A percentile compares a stretch with the other conserved stretches of the same genome.
phyloP scores from a whole-genome alignment of 2,888 invertebrate genomes.

The Melanostoma scalare region DNA sequence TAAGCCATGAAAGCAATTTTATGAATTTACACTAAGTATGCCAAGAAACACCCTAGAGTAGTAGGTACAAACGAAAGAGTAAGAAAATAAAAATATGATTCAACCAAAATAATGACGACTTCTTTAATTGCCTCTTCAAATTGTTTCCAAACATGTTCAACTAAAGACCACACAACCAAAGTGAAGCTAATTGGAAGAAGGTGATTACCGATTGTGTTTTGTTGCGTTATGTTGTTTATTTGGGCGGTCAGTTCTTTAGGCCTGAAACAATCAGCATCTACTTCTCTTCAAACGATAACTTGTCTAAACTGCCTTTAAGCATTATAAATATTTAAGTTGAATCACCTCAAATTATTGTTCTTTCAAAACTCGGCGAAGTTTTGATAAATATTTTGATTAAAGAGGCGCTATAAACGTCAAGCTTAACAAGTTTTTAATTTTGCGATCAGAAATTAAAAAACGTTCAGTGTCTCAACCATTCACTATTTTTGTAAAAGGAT shows the following conservation, averaged over 20 bases:
- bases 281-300: constrained; percentile 17
- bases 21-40: no score
- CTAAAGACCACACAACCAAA: constrained; percentile 3
- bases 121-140: constrained; percentile 5
- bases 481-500: constrained; percentile 11
- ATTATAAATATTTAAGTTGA: constrained; percentile 39
- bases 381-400: neutral
- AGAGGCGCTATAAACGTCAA: neutral
- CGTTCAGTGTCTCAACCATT: neutral
- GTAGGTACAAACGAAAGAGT: no score
- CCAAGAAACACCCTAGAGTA: no score
- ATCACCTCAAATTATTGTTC: constrained; percentile 50
- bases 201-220: neutral
- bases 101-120: constrained; percentile 2
- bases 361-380: neutral
- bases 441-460: no score
- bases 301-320: constrained; percentile 11
- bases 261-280: constrained; percentile 1
- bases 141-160: neutral
- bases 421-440: neutral
- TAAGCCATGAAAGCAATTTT: no score
- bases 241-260: no score
- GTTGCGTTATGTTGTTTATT: no score
- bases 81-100: neutral
- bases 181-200: constrained; percentile 7